Evolutionary conservation across 2,113 vertebrate species (phyloP), one percentile per base, ranked within the genome.

Genomic region (Campylorhamphus procurvoides): DNA sequence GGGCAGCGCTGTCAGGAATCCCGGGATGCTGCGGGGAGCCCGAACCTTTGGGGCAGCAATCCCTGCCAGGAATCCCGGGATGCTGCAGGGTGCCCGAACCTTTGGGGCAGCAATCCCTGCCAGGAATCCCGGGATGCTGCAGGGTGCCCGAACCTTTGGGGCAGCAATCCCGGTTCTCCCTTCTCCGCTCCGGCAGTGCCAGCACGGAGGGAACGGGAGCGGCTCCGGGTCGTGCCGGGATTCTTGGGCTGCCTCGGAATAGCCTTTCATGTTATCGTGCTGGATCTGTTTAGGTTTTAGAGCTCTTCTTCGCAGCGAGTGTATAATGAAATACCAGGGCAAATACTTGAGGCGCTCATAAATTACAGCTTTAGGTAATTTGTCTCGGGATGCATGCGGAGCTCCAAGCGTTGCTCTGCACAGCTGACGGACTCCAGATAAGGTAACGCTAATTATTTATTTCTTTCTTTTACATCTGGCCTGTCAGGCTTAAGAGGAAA

Each of bases 371-470:
- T 47, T 50, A 74, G 75, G 49, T 89, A 79, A 66, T 81, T 80
- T 52, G 89, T 89, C 81, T 93, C 63, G 62, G 84, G 83, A 69
- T 77, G 63, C 1, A 19, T 27, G 35, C 1, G 16, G 25, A 74
- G 85, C 77, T 85, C 87, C 19, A 10, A 63, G 76, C 49, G 7
- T 50, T 4, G 14, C 95, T 93, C 13, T 2, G 68, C 66, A 9
- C 82, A 50, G 83, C 88, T 90, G 94, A 88, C 60, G 25, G 67
- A 84, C 63, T 94, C 94, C 93, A 93, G 94, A 93, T 69, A 91
- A 94, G 85, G 94, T 91, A 91, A 91, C 6, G 18, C 69, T 71
- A 35, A 62, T 84, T 90, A 52, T 67, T 90, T 89, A 69, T 89
- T 84, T 81, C 62, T 95, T 94, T 93, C 14, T 64, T 67, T 84